phyloP scores from a whole-genome alignment of 2,888 invertebrate species.

The Hylaea fasciaria region DNA sequence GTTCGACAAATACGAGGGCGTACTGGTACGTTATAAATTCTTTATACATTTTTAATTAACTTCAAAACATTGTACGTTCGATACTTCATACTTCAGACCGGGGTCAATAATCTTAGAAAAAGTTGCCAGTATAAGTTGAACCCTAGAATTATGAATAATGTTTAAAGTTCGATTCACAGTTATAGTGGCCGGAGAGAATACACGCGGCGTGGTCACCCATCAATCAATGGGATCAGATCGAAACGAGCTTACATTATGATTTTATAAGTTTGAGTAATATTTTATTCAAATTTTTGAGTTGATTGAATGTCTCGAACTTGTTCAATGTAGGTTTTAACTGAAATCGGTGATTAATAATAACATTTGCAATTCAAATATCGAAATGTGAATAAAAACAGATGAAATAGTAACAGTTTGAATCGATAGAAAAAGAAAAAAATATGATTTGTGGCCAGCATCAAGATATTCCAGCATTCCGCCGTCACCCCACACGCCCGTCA shows the following conservation, averaged over 20 bases:
- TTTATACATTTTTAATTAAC: slow-evolving; percentile 81
- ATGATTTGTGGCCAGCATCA: slow-evolving; percentile 56
- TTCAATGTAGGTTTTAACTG: slow-evolving; percentile 58
- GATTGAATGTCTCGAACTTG: slow-evolving; percentile 77
- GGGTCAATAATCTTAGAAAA: slow-evolving; percentile 75
- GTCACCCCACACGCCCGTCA: slow-evolving; percentile 64
- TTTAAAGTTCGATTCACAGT: slow-evolving; percentile 32
- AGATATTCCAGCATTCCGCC: slow-evolving; percentile 69
- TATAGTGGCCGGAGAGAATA: slow-evolving; percentile 52
- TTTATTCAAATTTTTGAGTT: slow-evolving; percentile 80
- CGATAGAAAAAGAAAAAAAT: slow-evolving; percentile 50
- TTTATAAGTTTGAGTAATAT: slow-evolving; percentile 81
- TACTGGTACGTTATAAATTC: slow-evolving; percentile 72
- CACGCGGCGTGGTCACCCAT: slow-evolving; percentile 81
- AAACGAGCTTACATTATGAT: slow-evolving; percentile 80
- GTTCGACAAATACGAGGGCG: slow-evolving; percentile 69
- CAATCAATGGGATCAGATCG: slow-evolving; percentile 84
- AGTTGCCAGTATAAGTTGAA: slow-evolving; percentile 58
- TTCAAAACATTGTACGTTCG: slow-evolving; percentile 69
- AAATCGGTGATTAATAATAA: slow-evolving; percentile 53
- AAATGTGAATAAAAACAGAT: slow-evolving; percentile 43
- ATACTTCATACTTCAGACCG: slow-evolving; percentile 63
- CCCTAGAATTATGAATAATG: slow-evolving; percentile 44
- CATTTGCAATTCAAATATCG: slow-evolving; percentile 67
- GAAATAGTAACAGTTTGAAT: slow-evolving; percentile 44